Evolutionary conservation across 2,888 invertebrate species (phyloP).

Genomic region (Linnaemya vulpina): DNA sequence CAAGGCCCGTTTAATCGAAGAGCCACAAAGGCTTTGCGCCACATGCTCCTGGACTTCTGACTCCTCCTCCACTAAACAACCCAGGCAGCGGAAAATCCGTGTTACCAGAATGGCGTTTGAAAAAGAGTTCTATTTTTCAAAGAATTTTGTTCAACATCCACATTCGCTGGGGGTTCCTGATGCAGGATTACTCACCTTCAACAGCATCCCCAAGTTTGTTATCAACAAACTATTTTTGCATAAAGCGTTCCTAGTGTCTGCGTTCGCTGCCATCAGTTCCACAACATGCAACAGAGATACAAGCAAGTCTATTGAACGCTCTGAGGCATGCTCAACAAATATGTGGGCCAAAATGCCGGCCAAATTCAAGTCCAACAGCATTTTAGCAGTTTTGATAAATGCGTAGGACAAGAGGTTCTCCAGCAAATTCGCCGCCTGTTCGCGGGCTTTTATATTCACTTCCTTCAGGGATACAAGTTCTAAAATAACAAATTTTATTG

Average conservation of each 20-base stretch:
- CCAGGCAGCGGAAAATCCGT: slow-evolving; percentile 79
- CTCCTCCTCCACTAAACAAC: slow-evolving; percentile 77
- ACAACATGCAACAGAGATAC: slow-evolving; percentile 75
- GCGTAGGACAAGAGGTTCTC: slow-evolving; percentile 73
- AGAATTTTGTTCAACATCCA: neutral
- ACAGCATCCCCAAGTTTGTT: slow-evolving; percentile 74
- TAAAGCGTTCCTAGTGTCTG: slow-evolving; percentile 74
- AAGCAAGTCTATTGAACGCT: slow-evolving; percentile 76
- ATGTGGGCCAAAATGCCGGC: slow-evolving; percentile 67
- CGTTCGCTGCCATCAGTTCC: slow-evolving; percentile 77
- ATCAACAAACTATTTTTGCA: slow-evolving; percentile 69
- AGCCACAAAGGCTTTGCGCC: slow-evolving; percentile 73
- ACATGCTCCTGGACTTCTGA: slow-evolving; percentile 73
- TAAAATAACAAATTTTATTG: slow-evolving; percentile 24
- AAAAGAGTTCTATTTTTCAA: slow-evolving; percentile 68
- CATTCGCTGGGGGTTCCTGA: neutral
- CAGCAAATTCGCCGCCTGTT: slow-evolving; percentile 76
- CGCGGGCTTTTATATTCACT: slow-evolving; percentile 75
- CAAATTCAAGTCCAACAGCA: slow-evolving; percentile 71
- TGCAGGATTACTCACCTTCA: slow-evolving; percentile 75
- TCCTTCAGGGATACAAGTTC: slow-evolving; percentile 69
- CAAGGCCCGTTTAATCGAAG: slow-evolving; percentile 77
- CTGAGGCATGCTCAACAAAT: slow-evolving; percentile 73
- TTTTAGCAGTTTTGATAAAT: slow-evolving; percentile 73
- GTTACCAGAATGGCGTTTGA: slow-evolving; percentile 76